Evolutionary conservation across 1,140 invertebrate species (phyloP).

Genomic region (Calycopis cecrops): DNA sequence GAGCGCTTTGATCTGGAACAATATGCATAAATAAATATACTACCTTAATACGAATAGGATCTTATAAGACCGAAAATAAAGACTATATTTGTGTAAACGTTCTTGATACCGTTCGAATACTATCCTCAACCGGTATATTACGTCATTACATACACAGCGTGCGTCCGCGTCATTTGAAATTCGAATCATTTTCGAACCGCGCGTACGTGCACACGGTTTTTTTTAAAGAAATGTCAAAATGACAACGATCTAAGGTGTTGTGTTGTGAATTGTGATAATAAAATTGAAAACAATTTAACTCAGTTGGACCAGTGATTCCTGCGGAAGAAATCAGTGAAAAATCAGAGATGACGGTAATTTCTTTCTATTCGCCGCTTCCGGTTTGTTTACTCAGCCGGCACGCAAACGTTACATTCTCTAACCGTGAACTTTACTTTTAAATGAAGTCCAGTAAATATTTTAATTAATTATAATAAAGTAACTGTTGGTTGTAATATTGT

Average conservation of each 20-base stretch:
- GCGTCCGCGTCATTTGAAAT: slow-evolving; percentile 24
- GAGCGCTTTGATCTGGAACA: background rate
- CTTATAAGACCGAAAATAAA: background rate
- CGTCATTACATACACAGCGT: slow-evolving; percentile 1
- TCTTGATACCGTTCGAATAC: slow-evolving; percentile 5
- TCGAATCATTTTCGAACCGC: slow-evolving; percentile 24
- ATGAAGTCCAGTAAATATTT: too few species aligned
- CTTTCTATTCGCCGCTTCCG: background rate
- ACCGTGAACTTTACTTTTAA: slow-evolving; percentile 3
- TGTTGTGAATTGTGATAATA: slow-evolving; percentile 2
- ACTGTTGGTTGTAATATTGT: too few species aligned
- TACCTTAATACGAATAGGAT: too few species aligned
- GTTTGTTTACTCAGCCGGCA: slow-evolving; percentile 7
- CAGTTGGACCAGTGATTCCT: background rate
- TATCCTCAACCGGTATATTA: slow-evolving; percentile 5
- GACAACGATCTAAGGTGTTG: background rate
- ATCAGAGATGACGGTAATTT: slow-evolving; percentile 9
- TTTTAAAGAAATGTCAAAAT: slow-evolving; percentile 7
- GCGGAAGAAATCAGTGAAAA: slow-evolving; percentile 2
- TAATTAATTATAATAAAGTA: too few species aligned
- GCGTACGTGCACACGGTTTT: slow-evolving; percentile 11
- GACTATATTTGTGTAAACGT: background rate
- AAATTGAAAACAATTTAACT: background rate
- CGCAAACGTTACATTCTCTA: slow-evolving; percentile 1
- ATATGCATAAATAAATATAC: too few species aligned